Evolutionary conservation across 2,888 invertebrate genomes (phyloP), one percentile per base, ranked within the genome.

Genomic region (Galeopsomyia nigrocyanea): DNA sequence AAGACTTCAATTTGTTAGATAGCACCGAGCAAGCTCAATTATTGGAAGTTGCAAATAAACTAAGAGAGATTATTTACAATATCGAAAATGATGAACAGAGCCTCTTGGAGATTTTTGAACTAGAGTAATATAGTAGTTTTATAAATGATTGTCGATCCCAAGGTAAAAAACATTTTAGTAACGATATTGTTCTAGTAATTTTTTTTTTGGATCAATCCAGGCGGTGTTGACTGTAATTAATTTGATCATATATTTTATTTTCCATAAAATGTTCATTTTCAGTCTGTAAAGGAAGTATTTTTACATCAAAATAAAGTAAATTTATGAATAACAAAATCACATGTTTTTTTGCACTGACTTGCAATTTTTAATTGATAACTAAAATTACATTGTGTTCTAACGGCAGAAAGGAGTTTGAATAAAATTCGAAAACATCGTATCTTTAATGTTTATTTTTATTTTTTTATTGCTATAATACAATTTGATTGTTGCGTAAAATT

Each of bases 381-480:
- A 49, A 21, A 21, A 49, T 61, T 6, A 9, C 16, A 13, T 7
- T 39, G 39, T 9, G 39, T 3, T 31, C 31, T 10, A 13, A 13
- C 10, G 10, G 10, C 39, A 39, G 7, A 39, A 7, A 39, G 39
- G 13, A 39, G 39, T 16, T 14, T 1, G 16, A 58, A 58, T 46
- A 62, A 53, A 56, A 73, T 21, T 57, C 5, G 21, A 57, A 73
- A 47, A 13, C 49, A 3, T 14, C 14, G 49, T 70, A 62, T 72
- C 56, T 72, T 64, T 64, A 67, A 64, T 77, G 76, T 76, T 79
- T 78, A 75, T 73, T 77, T 79, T 79, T 80, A 79, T 77, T 77
- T 81, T 75, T 82, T 81, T 81, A 82, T 83, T 79, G 80, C 80
- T 82, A 81, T 82, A 80, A 80, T 82, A 82, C 81, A 83, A 80